A percentile compares a stretch with the other conserved stretches of the same genome.
phyloP scores from a whole-genome alignment of 2,888 invertebrate genomes.

The Oasisia sp. region DNA sequence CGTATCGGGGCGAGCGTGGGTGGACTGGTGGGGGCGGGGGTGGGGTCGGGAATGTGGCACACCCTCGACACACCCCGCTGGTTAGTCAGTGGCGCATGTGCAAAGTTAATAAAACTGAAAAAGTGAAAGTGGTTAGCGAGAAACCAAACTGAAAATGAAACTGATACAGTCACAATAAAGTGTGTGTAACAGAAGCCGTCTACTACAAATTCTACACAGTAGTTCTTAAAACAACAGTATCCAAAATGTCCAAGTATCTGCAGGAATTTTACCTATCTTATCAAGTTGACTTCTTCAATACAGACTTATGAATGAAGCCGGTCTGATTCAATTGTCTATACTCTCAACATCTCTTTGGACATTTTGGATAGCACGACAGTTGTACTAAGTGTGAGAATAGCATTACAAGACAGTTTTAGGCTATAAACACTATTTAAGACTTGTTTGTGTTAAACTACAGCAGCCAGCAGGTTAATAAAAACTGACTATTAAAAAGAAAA shows the following conservation, averaged over 20 bases:
- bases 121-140: constrained; percentile 25
- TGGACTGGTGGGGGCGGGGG: constrained; percentile 23
- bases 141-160: constrained; percentile 17
- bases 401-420: background rate
- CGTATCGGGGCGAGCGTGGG: background rate
- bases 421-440: background rate
- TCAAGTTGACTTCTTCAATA: too few relatives aligned
- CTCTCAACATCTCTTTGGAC: too few relatives aligned
- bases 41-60: constrained; percentile 50
- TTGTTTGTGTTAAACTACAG: background rate
- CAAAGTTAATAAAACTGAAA: constrained; percentile 75
- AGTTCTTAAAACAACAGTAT: too few relatives aligned
- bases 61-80: constrained; percentile 45
- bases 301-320: too few relatives aligned
- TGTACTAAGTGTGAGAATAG: too few relatives aligned
- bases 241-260: too few relatives aligned
- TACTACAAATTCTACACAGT: background rate
- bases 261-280: too few relatives aligned
- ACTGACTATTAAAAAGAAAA: background rate
- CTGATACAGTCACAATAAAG: background rate
- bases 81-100: constrained; percentile 71
- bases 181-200: background rate
- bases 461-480: background rate
- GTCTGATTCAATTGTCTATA: too few relatives aligned
- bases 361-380: too few relatives aligned